Conservation (phyloP, 2,888 invertebrate species). For the Hypena proboscidalis region DNA sequence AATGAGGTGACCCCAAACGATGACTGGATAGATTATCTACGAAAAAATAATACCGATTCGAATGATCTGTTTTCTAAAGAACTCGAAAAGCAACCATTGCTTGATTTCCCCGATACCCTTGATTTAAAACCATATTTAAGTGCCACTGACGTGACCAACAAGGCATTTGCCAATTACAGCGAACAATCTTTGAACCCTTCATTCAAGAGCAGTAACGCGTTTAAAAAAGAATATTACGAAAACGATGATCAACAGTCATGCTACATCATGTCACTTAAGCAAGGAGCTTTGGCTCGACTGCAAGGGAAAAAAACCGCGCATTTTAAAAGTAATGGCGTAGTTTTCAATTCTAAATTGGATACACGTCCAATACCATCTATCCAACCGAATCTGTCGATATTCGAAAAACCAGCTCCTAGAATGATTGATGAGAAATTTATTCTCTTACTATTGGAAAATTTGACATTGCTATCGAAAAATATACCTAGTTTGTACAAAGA, state of each 20-base stretch:
- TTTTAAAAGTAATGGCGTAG: constrained; percentile 35
- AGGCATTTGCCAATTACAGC: constrained; percentile 49
- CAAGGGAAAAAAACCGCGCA: constrained; percentile 45
- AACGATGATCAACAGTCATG: constrained; percentile 56
- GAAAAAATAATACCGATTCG: constrained; percentile 25
- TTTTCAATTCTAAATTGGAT: constrained; percentile 15
- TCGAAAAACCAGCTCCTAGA: constrained; percentile 54
- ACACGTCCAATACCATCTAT: constrained; percentile 12
- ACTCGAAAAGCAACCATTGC: constrained; percentile 1
- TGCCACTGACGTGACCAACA: constrained; percentile 58
- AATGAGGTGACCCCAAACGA: constrained; percentile 30
- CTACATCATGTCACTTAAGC: constrained; percentile 60
- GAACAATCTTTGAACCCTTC: constrained; percentile 49
- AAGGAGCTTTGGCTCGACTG: constrained; percentile 33
- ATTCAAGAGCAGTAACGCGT: constrained; percentile 46
- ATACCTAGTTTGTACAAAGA: constrained; percentile 63
- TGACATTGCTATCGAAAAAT: constrained; percentile 61
- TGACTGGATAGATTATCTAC: constrained; percentile 39
- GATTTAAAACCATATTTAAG: constrained; percentile 55
- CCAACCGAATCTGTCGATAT: constrained; percentile 45
- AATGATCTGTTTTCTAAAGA: constrained; percentile 35
- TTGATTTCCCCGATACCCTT: constrained; percentile 31
- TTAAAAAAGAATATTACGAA: constrained; percentile 34
- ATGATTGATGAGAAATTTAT: constrained; percentile 71
- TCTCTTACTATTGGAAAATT: constrained; percentile 65